Base-by-base conservation (phyloP, 2,888 invertebrate genomes). In the Nomada ferruginata region DNA sequence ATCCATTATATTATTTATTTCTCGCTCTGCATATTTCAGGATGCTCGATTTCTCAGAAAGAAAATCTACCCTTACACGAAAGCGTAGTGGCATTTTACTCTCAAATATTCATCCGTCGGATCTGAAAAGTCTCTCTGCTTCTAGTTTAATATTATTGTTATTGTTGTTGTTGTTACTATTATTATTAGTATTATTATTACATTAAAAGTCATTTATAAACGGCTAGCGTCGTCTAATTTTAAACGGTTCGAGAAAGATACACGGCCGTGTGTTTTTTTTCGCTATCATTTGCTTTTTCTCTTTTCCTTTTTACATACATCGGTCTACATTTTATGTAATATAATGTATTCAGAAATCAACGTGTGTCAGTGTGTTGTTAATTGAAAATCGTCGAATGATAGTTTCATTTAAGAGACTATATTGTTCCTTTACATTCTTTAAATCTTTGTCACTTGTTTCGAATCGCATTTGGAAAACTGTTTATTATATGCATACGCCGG, bases 51-150 rank as follows among this genome's bases (percentile, higher is more conserved):
- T 88, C 87, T 89, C 85, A 73, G 80, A 86, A 89, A 86, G 90
- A 90, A 90, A 89, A 88, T 89, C 79, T 86, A 82, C 47, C 88
- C 85, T 89, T 85, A 84, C 66, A 47, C 85, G 79, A 86, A 89
- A 90, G 89, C 82, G 89, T 87, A 81, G 90, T 90, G 89, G 89
- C 90, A 77, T 90, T 79, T 77, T 82, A 86, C 85, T 87, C 87
- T 82, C 76, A 81, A 76, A 61, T 70, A 76, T 82, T 83, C 79
- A 64, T 86, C 79, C 74, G 80, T 85, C 83, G 74, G 85, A 85
- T 88, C 79, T 77, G 82, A 78, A 85, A 79, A 66, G 61, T 64
- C 64, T 53, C 76, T 79, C 77, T 77, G 83, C 81, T 80, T 81
- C 85, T 80, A 83, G 83, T 75, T 53, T 68, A 66, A 66, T 20